Evolutionary conservation across 2,888 invertebrate species (phyloP).

Genomic region (Ypsolopha sequella): DNA sequence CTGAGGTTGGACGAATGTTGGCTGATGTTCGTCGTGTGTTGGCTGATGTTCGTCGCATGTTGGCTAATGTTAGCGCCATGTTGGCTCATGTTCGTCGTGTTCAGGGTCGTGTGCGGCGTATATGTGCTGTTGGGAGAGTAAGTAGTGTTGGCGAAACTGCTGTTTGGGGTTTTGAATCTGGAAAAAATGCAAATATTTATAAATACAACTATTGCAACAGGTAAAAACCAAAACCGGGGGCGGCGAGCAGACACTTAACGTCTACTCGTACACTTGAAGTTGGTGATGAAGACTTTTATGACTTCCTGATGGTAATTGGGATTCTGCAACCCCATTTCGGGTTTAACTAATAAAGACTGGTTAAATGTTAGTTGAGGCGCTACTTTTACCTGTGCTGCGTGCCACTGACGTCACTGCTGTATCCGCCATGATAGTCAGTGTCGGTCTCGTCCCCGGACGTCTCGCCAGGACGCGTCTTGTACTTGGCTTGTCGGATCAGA

Average conservation of each 20-base stretch:
- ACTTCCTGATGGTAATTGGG: too few species aligned
- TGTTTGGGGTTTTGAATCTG: constrained; percentile 50
- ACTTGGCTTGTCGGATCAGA: constrained; percentile 93
- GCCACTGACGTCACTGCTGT: constrained; percentile 27
- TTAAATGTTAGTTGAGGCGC: background rate
- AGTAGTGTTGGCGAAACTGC: constrained; percentile 56
- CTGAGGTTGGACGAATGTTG: constrained; percentile 23
- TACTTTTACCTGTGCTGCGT: constrained; percentile 19
- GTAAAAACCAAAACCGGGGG: too few species aligned
- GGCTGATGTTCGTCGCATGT: constrained; percentile 44
- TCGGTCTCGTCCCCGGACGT: constrained; percentile 78
- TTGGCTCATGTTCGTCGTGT: constrained; percentile 20
- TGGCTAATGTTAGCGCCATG: constrained; percentile 23
- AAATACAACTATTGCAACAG: too few species aligned
- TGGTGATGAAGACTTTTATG: too few species aligned
- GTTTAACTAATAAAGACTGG: too few species aligned
- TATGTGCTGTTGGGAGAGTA: constrained; percentile 58
- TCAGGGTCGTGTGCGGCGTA: constrained; percentile 29
- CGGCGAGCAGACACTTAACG: too few species aligned
- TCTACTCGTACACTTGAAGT: too few species aligned
- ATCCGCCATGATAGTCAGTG: constrained; percentile 46
- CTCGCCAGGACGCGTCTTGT: constrained; percentile 78
- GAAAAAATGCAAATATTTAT: constrained; percentile 8
- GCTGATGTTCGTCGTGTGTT: constrained; percentile 34
- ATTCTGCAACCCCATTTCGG: too few species aligned